phyloP scores from a whole-genome alignment of 2,113 vertebrate species.

The Numida meleagris region DNA sequence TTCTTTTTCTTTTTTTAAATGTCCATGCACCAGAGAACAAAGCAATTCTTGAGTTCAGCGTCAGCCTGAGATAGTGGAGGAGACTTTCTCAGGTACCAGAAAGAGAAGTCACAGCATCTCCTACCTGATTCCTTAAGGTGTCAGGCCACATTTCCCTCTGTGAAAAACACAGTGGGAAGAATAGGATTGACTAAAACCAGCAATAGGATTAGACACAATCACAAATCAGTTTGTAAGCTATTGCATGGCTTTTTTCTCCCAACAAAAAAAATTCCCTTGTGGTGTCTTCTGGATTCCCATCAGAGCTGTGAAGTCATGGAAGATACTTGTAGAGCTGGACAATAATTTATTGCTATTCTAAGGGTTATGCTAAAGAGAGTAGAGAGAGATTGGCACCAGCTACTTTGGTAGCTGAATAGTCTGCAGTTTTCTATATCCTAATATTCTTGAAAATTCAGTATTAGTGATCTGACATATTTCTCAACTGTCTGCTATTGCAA shows the following conservation, averaged over 20 bases:
- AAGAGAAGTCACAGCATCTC: not conserved
- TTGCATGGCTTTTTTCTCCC: not conserved
- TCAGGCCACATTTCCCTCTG: not conserved
- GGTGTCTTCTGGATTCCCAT: not conserved
- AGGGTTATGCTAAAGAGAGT: not conserved
- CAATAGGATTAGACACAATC: not conserved
- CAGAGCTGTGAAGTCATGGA: not conserved
- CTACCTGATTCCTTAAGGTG: not conserved
- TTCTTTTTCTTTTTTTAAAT: not conserved
- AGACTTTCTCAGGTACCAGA: not conserved
- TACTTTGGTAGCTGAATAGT: not conserved
- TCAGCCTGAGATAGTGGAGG: not conserved
- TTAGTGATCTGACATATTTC: not conserved
- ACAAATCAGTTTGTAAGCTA: not conserved
- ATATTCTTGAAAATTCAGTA: not conserved
- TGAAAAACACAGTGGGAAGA: not conserved
- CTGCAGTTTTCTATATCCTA: not conserved
- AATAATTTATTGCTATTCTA: not conserved
- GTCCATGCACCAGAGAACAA: not conserved
- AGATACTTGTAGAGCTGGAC: not conserved
- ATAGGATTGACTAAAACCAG: not conserved
- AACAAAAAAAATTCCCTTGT: not conserved
- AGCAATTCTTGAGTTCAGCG: not conserved
- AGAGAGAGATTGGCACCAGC: not conserved
- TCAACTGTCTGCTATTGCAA: not conserved